Percentiles rank a stretch among this genome's conserved stretches.
phyloP scores from a whole-genome alignment of 1,140 invertebrate species.

The Hestina assimilis region DNA sequence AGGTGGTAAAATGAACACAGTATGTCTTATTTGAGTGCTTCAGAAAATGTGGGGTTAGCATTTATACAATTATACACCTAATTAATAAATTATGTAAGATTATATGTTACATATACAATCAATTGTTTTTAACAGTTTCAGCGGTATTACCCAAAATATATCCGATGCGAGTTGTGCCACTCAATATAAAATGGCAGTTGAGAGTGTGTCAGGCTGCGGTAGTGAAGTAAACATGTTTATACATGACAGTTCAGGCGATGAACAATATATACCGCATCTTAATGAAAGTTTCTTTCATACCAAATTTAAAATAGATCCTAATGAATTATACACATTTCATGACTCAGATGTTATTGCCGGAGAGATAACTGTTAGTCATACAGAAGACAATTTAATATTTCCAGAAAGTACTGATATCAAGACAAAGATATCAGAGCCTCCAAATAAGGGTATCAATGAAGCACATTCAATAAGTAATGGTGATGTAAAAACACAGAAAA shows the following conservation, averaged over 20 bases:
- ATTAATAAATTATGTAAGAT: not conserved
- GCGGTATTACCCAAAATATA: slow-evolving; percentile 76
- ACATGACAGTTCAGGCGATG: slow-evolving; percentile 63
- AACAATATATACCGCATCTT: slow-evolving; percentile 66
- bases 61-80: not conserved
- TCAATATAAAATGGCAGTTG: slow-evolving; percentile 72
- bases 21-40: slow-evolving; percentile 78
- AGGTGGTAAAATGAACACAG: slow-evolving; percentile 71
- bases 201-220: slow-evolving; percentile 57
- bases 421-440: slow-evolving; percentile 50
- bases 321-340: slow-evolving; percentile 71
- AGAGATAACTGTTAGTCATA: slow-evolving; percentile 70
- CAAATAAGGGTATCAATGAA: slow-evolving; percentile 53
- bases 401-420: slow-evolving; percentile 56
- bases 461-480: slow-evolving; percentile 53
- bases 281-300: slow-evolving; percentile 69
- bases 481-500: slow-evolving; percentile 48
- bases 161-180: slow-evolving; percentile 71
- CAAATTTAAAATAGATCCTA: slow-evolving; percentile 75
- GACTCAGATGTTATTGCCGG: slow-evolving; percentile 72
- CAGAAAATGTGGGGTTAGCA: slow-evolving; percentile 74
- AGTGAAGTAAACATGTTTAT: slow-evolving; percentile 69
- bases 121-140: slow-evolving; percentile 54
- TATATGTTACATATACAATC: not conserved
- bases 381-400: slow-evolving; percentile 65